phyloP scores from a whole-genome alignment of 1,140 invertebrate species.

The Gryllus bimaculatus region DNA sequence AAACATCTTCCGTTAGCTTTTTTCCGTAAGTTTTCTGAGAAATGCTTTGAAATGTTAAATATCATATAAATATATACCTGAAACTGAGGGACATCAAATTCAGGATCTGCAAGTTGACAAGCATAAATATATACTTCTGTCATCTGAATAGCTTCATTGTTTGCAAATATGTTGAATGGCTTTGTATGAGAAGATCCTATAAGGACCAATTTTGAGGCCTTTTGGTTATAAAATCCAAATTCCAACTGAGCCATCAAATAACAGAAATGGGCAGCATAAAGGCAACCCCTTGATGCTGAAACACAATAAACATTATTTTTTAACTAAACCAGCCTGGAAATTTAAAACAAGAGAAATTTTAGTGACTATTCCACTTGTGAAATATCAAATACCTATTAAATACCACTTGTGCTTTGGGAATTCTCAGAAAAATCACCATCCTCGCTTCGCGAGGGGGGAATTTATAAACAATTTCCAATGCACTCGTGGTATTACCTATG shows the following conservation, averaged over 20 bases:
- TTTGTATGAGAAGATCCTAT: constrained; percentile 61
- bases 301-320: constrained; percentile 17
- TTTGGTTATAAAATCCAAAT: constrained; percentile 52
- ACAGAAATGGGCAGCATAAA: constrained; percentile 87
- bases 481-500: too few species aligned
- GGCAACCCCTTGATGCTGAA: constrained; percentile 52
- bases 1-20: neutral
- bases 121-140: constrained; percentile 94
- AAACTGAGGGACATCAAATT: constrained; percentile 60
- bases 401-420: too few species aligned
- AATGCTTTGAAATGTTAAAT: neutral
- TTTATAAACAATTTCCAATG: too few species aligned
- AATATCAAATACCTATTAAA: too few species aligned
- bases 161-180: constrained; percentile 59
- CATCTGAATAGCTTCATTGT: constrained; percentile 78
- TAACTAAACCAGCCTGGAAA: neutral
- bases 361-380: too few species aligned
- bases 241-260: constrained; percentile 79
- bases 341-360: neutral
- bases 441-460: too few species aligned
- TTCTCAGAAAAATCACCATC: too few species aligned
- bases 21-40: neutral
- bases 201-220: constrained; percentile 62
- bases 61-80: constrained; percentile 40
- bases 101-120: constrained; percentile 64